A percentile compares a stretch with the other conserved stretches of the same genome.
Evolutionary conservation across 2,888 invertebrate genomes (phyloP).

Genomic region (Lampropteryx suffumata): DNA sequence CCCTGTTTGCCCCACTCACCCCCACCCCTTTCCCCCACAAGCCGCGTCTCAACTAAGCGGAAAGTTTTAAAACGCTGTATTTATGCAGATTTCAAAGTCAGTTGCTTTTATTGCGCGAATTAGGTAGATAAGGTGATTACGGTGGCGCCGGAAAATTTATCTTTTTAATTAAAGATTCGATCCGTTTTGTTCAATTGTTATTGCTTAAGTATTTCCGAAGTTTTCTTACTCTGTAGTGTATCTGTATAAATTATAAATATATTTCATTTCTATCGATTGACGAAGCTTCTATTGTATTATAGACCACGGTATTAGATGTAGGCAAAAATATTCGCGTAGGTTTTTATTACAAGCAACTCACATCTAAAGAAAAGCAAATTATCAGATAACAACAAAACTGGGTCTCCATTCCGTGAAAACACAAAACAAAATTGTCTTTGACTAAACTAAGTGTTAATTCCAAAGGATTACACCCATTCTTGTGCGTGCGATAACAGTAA

Average conservation of each 20-base stretch:
- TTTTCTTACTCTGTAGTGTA: not conserved
- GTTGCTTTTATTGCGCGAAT: slow-evolving; percentile 58
- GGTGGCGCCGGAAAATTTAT: slow-evolving; percentile 39
- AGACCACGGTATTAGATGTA: not conserved
- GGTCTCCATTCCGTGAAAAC: slow-evolving; percentile 32
- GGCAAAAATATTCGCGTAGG: not conserved
- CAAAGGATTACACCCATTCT: slow-evolving; percentile 53
- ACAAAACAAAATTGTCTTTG: slow-evolving; percentile 47
- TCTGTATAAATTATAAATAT: no score
- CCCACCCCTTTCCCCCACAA: slow-evolving; percentile 44
- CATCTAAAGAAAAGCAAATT: slow-evolving; percentile 26
- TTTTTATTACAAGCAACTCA: slow-evolving; percentile 9
- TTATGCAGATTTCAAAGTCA: slow-evolving; percentile 63
- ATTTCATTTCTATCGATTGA: not conserved
- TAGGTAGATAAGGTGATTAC: slow-evolving; percentile 53
- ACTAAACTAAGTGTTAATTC: slow-evolving; percentile 49
- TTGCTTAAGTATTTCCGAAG: not conserved
- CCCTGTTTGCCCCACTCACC: slow-evolving; percentile 61
- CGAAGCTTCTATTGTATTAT: not conserved
- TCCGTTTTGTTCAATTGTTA: slow-evolving; percentile 21
- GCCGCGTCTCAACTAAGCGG: slow-evolving; percentile 73
- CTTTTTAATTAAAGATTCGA: slow-evolving; percentile 43
- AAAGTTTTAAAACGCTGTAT: slow-evolving; percentile 74
- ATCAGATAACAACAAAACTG: slow-evolving; percentile 27
- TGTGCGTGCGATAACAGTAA: slow-evolving; percentile 58